Evolutionary conservation across 2,888 invertebrate species (phyloP), one percentile per base, ranked within the genome.

Genomic region (Eumerus sabulonum): DNA sequence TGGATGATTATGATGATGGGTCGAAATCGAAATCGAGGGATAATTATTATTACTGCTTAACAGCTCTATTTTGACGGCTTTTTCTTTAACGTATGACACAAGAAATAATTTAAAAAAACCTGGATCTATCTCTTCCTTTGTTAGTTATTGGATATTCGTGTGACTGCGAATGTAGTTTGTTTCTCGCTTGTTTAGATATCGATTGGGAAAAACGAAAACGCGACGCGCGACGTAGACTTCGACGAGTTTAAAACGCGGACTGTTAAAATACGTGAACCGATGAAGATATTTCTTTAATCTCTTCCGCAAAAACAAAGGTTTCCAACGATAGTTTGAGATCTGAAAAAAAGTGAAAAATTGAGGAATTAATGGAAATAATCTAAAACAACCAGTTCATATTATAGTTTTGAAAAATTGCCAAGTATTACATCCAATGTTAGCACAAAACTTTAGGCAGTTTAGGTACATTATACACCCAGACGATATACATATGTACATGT

Each of bases 61-160:
- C 84, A 88, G 87, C 88, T 88, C 88, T 87, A 88, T 88, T 88
- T 88, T 88, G 88, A 85, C 86, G 86, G 86, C 85, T 82, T 81
- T 84, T 57, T 82, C 59, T 77, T 67, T 36, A 67, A 70, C 70
- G 45, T 35, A 27, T 64, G 51, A 76, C 63, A 70, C 63, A 62
- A 64, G 53, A 77, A 71, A 72, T 62, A 19, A 17, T 60, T 48
- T 54, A 18, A 44, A 53, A 14, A 45, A 47, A 19, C 19, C 7
- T 36, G 71, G 57, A 68, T 77, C 42, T 48, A 18, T 50, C 13
- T 14, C 18, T 53, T 17, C 51, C 4, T 36, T 54, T 42, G 27
- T 35, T 38, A 4, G 38, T 19, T 53, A 56, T n/a, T 27, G 27
- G 35, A 11, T 47, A 14, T 53, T 2, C 7, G 42, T 47, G 9